A percentile compares a stretch with the other conserved stretches of the same genome.
Evolutionary conservation across 2,797 vertebrate genomes (phyloP).

Genomic region (Megalops cyprinoides): DNA sequence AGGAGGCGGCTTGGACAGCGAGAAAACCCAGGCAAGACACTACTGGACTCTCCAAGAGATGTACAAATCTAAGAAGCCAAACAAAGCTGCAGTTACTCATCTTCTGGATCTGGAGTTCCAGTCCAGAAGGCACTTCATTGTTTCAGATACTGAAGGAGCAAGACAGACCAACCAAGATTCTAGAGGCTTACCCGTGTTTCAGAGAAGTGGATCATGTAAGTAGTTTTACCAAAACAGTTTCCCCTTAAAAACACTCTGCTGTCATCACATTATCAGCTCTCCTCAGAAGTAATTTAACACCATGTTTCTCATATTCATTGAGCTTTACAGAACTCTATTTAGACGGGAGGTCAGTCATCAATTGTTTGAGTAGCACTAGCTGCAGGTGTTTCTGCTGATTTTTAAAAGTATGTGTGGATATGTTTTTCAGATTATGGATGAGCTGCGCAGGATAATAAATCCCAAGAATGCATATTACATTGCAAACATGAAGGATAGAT

Average conservation of each 20-base stretch:
- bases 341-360: no score
- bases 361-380: no score
- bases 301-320: no score
- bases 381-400: no score
- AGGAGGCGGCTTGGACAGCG: slow-evolving; percentile 40
- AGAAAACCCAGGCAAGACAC: slow-evolving; percentile 48
- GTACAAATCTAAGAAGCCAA: slow-evolving; percentile 47
- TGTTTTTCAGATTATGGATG: slow-evolving; percentile 48
- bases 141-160: slow-evolving; percentile 16
- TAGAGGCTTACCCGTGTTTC: slow-evolving; percentile 31
- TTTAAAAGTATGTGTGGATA: no score
- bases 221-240: no score
- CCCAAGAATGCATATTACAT: slow-evolving; percentile 39
- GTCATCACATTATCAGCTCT: no score
- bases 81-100: slow-evolving; percentile 40
- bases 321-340: no score
- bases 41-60: slow-evolving; percentile 51
- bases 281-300: no score
- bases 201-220: slow-evolving; percentile 33
- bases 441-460: slow-evolving; percentile 41
- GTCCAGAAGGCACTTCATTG: slow-evolving; percentile 27
- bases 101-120: slow-evolving; percentile 34
- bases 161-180: slow-evolving; percentile 28
- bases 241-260: no score
- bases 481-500: slow-evolving; percentile 31